Conservation (phyloP, 2,888 invertebrate species). For the Oxystoma pomonae region DNA sequence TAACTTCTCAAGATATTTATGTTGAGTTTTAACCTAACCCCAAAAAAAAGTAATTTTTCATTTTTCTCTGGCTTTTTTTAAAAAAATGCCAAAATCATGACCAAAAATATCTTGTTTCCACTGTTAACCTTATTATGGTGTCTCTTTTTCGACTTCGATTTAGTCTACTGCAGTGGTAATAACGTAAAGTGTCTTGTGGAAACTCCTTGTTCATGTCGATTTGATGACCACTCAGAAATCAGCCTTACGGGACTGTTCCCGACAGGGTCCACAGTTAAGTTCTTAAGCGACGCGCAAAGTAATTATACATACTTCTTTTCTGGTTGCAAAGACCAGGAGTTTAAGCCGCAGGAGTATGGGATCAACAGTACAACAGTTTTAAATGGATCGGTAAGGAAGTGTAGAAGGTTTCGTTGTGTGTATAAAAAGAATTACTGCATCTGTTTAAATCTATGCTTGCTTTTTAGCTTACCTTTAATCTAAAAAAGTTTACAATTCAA, state of each 20-base stretch:
- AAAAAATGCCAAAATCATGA: not conserved
- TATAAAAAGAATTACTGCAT: too few species aligned
- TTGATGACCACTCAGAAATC: constrained; percentile 39
- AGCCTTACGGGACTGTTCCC: constrained; percentile 25
- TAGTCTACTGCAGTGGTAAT: not conserved
- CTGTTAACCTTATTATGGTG: not conserved
- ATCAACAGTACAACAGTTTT: constrained; percentile 7
- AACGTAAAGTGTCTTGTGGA: constrained; percentile 33
- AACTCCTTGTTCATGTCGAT: constrained; percentile 39
- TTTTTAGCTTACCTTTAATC: too few species aligned
- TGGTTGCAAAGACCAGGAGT: constrained; percentile 38
- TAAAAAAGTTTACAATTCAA: too few species aligned
- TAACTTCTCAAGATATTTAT: too few species aligned
- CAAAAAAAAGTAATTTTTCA: not conserved
- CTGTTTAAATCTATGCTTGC: too few species aligned
- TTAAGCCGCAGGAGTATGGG: constrained; percentile 9
- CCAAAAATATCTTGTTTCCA: not conserved
- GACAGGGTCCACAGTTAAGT: not conserved
- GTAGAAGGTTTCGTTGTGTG: not conserved
- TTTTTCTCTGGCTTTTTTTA: not conserved
- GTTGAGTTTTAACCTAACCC: too few species aligned
- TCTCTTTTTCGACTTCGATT: not conserved
- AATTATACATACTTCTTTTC: constrained; percentile 41
- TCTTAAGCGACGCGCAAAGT: constrained; percentile 16
- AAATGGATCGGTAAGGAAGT: constrained; percentile 15